Percentiles rank a stretch among this genome's conserved stretches.
These are phyloP conservation scores for Nyctalus aviator DNA, from an alignment of 2,797 vertebrate genomes.

Conservation along the genomic window DNA sequence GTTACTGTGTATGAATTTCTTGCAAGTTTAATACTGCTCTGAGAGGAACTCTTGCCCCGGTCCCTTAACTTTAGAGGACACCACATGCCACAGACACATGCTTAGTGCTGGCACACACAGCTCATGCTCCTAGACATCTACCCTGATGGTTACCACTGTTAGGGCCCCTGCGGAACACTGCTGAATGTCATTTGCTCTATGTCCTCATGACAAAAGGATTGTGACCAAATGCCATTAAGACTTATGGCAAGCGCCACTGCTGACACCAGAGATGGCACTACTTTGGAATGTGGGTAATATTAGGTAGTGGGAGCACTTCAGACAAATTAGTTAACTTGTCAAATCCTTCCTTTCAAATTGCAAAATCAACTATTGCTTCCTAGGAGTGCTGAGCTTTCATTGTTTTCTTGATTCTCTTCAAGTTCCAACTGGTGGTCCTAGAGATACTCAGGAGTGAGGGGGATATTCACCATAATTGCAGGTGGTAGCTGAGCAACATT, in stretches of 20 bases:
- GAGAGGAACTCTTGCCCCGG: not conserved
- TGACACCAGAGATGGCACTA: not conserved
- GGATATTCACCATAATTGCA: not conserved
- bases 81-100: not conserved
- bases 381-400: not conserved
- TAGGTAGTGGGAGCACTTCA: not conserved
- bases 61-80: not conserved
- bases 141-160: not conserved
- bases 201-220: not conserved
- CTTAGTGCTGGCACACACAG: not conserved
- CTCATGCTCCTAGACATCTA: not conserved
- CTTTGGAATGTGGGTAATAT: not conserved
- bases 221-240: not conserved
- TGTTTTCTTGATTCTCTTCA: not conserved
- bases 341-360: not conserved
- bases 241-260: not conserved
- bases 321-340: not conserved
- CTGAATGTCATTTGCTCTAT: not conserved
- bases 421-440: not conserved
- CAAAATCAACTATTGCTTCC: not conserved
- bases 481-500: not conserved
- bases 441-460: not conserved
- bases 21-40: not conserved
- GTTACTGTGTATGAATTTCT: slow-evolving; percentile 31
- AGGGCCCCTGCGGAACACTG: not conserved